Evolutionary conservation across 2,888 invertebrate genomes (phyloP).

Genomic region (Apotomis turbidana): DNA sequence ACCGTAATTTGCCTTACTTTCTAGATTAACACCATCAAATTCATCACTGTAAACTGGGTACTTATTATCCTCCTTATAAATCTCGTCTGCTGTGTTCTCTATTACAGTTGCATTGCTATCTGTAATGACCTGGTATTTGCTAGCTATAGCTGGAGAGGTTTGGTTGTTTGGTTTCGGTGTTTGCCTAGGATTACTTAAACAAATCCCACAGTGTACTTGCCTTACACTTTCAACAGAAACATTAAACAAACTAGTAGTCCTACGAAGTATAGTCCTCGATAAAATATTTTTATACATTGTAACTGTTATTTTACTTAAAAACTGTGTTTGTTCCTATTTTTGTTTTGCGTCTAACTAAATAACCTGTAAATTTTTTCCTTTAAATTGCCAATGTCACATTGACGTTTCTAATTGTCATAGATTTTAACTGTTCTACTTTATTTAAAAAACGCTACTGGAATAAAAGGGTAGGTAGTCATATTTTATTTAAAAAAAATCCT

Average conservation of each 20-base stretch:
- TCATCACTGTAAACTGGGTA: slow-evolving; percentile 80
- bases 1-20: slow-evolving; percentile 74
- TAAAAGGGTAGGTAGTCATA: neutral
- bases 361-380: too few relatives aligned
- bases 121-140: slow-evolving; percentile 88
- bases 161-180: slow-evolving; percentile 64
- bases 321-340: neutral
- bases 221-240: slow-evolving; percentile 53
- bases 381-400: slow-evolving; percentile 18
- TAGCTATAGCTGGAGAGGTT: slow-evolving; percentile 76
- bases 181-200: slow-evolving; percentile 68
- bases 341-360: neutral
- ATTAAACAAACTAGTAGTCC: slow-evolving; percentile 29
- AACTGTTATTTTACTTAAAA: neutral
- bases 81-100: slow-evolving; percentile 89
- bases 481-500: too few relatives aligned
- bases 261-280: slow-evolving; percentile 13
- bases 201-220: slow-evolving; percentile 69
- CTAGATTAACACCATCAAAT: slow-evolving; percentile 84
- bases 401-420: neutral
- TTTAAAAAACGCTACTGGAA: neutral
- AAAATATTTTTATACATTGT: slow-evolving; percentile 35
- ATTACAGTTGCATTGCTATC: slow-evolving; percentile 88
- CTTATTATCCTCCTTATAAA: slow-evolving; percentile 57
- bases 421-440: slow-evolving; percentile 6